Evolutionary conservation across 2,797 vertebrate genomes (phyloP), one percentile per base, ranked within the genome.

Genomic region (Merluccius polli): DNA sequence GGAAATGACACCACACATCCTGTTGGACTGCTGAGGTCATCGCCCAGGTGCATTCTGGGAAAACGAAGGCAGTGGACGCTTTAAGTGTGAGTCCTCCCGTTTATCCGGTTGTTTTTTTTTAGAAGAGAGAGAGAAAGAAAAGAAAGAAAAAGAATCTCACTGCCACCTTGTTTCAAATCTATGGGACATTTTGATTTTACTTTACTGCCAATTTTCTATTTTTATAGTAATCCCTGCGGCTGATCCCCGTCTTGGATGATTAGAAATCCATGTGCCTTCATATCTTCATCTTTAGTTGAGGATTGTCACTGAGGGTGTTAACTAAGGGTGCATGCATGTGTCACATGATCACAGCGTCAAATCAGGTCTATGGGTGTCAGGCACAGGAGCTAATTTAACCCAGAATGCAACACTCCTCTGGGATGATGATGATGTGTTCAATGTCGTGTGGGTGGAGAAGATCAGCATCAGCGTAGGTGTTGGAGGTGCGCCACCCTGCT

Each of bases 201-300:
- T 82, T 79, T 59, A 67, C 12, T 85, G 76, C 48, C 78, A 79
- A 59, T 90, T 90, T 87, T 91, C 79, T 88, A 88, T 86, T 83
- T 88, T 84, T 86, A 79, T 85, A 82, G 35, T 3, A 85, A 67
- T 83, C 79, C 78, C 33, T 32, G 76, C 67, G 63, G 63, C 36
- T 30, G 44, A 72, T 32, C 24, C 72, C 7, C 10, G 73, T 44
- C 32, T 38, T 74, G 31, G n/a, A 87, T 88, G 63, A 73, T 82
- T 87, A 87, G 84, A 78, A 82, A 86, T 87, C 88, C 87, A 84
- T 69, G 90, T 93, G 92, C 90, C 92, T 93, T 92, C 89, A 87
- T 86, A 83, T 76, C 75, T 87, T 83, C 78, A 90, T 88, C 86
- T 89, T 79, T 33, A 63, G 44, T 81, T 74, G 78, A 83, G 81